Percentiles rank a stretch among this genome's conserved stretches.
phyloP scores from a whole-genome alignment of 2,113 vertebrate species.

The Marmota flaviventris region DNA sequence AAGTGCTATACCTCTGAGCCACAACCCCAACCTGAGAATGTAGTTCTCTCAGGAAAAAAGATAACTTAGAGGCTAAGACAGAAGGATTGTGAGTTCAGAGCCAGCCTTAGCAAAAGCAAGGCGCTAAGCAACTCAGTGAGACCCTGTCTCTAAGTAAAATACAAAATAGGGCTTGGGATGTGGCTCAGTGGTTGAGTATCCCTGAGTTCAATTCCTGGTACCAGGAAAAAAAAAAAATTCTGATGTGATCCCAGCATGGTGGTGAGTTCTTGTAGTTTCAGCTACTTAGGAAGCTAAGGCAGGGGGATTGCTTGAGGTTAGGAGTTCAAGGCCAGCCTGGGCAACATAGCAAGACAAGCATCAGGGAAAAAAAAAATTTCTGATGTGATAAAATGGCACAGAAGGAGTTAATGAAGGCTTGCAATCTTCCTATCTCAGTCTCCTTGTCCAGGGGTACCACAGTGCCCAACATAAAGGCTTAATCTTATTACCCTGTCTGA shows the following conservation, averaged over 20 bases:
- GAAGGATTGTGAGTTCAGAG: no score
- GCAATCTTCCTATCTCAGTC: no score
- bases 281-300: neutral
- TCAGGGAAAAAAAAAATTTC: neutral
- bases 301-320: neutral
- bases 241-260: neutral
- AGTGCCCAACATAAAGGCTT: neutral
- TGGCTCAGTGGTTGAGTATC: no score
- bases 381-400: neutral
- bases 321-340: neutral
- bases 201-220: no score
- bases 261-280: neutral
- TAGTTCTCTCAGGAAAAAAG: neutral
- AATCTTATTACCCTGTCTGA: neutral
- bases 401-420: no score
- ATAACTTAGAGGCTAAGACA: neutral
- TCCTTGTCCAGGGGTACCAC: no score
- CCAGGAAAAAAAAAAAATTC: neutral
- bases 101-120: no score
- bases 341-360: neutral
- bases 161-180: no score
- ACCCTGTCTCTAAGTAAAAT: no score
- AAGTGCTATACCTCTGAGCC: no score
- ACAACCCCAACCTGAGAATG: neutral
- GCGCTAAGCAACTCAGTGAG: no score